These are phyloP conservation scores for Sinocyclocheilus anshuiensis DNA, from an alignment of 2,113 vertebrate species.

Conservation along the genomic window DNA sequence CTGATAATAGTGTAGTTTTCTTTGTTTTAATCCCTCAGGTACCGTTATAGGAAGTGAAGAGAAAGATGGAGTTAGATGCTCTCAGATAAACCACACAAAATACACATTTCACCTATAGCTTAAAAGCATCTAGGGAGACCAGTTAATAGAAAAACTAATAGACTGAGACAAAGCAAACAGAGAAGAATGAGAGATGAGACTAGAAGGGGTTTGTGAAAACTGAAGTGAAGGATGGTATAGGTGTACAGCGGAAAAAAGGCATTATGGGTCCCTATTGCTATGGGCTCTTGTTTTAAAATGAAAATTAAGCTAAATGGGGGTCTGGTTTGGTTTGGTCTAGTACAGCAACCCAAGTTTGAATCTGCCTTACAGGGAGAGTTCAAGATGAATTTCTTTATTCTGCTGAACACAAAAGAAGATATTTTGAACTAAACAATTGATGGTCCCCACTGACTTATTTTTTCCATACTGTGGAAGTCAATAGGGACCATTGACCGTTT, in stretches of 20 bases:
- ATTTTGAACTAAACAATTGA: no score
- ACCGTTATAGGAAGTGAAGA: not conserved
- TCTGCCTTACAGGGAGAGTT: no score
- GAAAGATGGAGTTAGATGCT: not conserved
- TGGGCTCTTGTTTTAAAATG: not conserved
- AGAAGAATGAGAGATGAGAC: not conserved
- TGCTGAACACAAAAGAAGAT: no score
- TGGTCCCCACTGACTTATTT: no score
- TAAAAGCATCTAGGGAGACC: not conserved
- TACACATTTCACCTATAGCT: not conserved
- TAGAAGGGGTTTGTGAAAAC: not conserved
- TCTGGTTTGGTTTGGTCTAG: not conserved
- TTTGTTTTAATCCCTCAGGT: constrained; percentile 40
- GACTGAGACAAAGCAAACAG: not conserved
- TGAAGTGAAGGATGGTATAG: not conserved
- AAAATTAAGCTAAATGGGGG: not conserved
- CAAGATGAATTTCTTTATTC: no score
- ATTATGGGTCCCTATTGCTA: not conserved
- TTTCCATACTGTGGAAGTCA: no score
- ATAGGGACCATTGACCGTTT: no score
- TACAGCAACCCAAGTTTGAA: no score
- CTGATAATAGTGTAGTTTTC: constrained; percentile 37
- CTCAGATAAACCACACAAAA: not conserved
- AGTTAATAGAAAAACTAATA: not conserved
- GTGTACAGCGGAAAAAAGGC: not conserved